Evolutionary conservation across 2,888 invertebrate genomes (phyloP).

Genomic region (Catocala fraxini): DNA sequence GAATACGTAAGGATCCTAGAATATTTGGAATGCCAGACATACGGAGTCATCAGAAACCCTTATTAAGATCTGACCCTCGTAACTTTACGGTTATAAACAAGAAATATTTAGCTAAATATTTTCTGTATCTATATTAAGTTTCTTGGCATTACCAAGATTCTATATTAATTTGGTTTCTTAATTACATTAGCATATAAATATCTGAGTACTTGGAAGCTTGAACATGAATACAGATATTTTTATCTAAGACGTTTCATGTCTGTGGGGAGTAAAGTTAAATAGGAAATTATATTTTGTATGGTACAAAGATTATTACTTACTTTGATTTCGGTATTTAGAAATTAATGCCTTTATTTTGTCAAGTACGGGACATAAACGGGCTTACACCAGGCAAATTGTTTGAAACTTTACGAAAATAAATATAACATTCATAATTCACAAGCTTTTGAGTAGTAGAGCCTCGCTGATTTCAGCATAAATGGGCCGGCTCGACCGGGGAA

Average conservation of each 20-base stretch:
- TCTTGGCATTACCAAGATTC: constrained; percentile 9
- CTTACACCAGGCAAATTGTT: too few relatives aligned
- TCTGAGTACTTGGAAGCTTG: constrained; percentile 9
- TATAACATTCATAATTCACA: too few relatives aligned
- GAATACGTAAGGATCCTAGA: constrained; percentile 16
- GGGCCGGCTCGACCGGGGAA: too few relatives aligned
- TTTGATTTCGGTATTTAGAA: background rate
- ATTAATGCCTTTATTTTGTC: too few relatives aligned
- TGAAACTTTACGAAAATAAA: too few relatives aligned
- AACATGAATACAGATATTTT: background rate
- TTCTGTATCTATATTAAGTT: constrained; percentile 17
- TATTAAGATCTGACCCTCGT: constrained; percentile 37
- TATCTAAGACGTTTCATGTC: background rate
- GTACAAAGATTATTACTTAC: background rate
- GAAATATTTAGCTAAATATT: constrained; percentile 30
- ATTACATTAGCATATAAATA: constrained; percentile 26
- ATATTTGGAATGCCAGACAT: constrained; percentile 28
- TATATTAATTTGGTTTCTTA: constrained; percentile 14
- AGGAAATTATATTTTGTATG: background rate
- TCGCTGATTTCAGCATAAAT: too few relatives aligned
- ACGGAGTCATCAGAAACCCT: constrained; percentile 18
- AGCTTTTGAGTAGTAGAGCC: too few relatives aligned
- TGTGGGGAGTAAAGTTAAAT: background rate
- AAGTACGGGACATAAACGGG: too few relatives aligned
- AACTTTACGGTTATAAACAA: constrained; percentile 15